Conservation (phyloP, 2,888 invertebrate genomes). For the Ophion obscuratus region DNA sequence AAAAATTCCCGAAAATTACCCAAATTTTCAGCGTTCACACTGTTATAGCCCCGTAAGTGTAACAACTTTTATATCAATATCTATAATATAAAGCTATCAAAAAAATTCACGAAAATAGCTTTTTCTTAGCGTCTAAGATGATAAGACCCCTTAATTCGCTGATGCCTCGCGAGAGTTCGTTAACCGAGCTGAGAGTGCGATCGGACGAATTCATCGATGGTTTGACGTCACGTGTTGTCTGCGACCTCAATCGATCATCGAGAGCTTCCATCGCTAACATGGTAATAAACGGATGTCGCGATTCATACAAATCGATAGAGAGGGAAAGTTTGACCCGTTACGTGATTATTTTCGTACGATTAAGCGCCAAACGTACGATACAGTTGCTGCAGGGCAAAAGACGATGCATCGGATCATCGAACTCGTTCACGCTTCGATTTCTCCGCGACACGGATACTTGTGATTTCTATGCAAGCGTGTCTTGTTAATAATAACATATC, state of each 20-base stretch:
- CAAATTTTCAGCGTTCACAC: no score
- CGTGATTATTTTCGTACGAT: slow-evolving; percentile 12
- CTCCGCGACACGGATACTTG: slow-evolving; percentile 24
- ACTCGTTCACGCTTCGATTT: slow-evolving; percentile 32
- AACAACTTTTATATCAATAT: no score
- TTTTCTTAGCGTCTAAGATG: no score
- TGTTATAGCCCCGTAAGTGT: no score
- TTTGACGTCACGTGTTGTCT: slow-evolving; percentile 65
- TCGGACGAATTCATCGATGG: slow-evolving; percentile 73
- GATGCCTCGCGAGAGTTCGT: slow-evolving; percentile 68
- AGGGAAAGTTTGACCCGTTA: slow-evolving; percentile 11
- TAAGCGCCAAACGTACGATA: slow-evolving; percentile 2
- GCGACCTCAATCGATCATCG: slow-evolving; percentile 74
- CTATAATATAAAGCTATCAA: no score
- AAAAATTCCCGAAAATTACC: no score
- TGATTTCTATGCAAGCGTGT: slow-evolving; percentile 16
- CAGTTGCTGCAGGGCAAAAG: neutral
- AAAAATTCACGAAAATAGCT: no score
- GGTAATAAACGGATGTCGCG: slow-evolving; percentile 12
- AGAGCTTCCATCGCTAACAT: slow-evolving; percentile 11
- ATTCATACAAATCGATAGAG: slow-evolving; percentile 23
- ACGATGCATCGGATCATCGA: slow-evolving; percentile 26
- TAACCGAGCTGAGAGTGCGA: slow-evolving; percentile 69
- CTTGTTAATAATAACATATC: slow-evolving; percentile 19
- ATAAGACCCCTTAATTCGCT: neutral